A percentile compares a stretch with the other conserved stretches of the same genome.
Conservation (phyloP, 1,140 invertebrate species). For the Camponotus vicinus region DNA sequence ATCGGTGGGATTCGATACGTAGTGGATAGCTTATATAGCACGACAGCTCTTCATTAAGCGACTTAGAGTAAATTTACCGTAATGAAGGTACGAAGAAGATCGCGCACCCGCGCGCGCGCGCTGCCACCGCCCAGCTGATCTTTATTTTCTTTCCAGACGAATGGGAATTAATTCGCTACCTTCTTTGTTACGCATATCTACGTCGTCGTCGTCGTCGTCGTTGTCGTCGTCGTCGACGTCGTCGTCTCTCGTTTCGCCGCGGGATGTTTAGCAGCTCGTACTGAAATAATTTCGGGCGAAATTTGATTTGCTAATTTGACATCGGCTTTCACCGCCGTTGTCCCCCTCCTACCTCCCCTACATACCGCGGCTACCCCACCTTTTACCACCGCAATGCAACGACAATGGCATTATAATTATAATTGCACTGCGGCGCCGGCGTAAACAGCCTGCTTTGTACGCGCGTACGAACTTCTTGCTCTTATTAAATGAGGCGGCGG, state of each 20-base stretch:
- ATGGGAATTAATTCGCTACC: slow-evolving; percentile 52
- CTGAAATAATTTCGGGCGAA: slow-evolving; percentile 75
- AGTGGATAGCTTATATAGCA: no score
- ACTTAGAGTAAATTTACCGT: neutral
- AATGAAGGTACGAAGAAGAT: slow-evolving; percentile 42
- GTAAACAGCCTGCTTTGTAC: slow-evolving; percentile 73
- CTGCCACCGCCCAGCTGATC: slow-evolving; percentile 19
- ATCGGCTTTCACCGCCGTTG: slow-evolving; percentile 65
- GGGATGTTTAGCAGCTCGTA: slow-evolving; percentile 67
- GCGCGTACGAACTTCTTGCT: slow-evolving; percentile 68
- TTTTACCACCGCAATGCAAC: slow-evolving; percentile 54
- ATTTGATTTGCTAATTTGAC: slow-evolving; percentile 79
- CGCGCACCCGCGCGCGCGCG: no score
- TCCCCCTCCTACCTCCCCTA: neutral
- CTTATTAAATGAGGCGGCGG: slow-evolving; percentile 72
- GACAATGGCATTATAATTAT: slow-evolving; percentile 78
- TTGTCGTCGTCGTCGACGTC: neutral
- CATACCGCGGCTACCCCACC: slow-evolving; percentile 24
- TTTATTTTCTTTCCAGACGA: slow-evolving; percentile 66
- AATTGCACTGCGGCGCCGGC: slow-evolving; percentile 67
- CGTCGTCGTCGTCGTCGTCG: no score
- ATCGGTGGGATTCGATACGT: neutral
- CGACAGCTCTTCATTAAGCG: neutral
- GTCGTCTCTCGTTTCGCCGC: slow-evolving; percentile 53
- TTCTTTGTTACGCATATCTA: slow-evolving; percentile 12